These are phyloP conservation scores for Apodemus speciosus DNA, from an alignment of 2,113 vertebrate species.

Conservation along the genomic window DNA sequence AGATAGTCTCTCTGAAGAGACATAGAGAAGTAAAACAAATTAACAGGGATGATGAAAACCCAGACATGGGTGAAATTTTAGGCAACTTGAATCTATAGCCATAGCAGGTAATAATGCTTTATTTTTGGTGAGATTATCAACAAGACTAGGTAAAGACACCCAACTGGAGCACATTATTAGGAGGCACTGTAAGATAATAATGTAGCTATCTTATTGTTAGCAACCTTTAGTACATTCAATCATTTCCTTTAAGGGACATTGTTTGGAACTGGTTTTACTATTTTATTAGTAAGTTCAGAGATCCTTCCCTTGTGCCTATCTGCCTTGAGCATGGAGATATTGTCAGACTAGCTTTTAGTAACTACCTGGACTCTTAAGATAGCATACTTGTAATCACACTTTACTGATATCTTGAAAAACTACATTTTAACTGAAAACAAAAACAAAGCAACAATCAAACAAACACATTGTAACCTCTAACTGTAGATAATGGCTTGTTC, in stretches of 20 bases:
- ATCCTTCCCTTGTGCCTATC: background rate
- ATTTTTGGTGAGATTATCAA: background rate
- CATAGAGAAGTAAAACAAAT: background rate
- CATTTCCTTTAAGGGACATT: background rate
- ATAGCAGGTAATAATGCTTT: background rate
- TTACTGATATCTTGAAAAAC: background rate
- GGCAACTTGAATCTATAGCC: too few species aligned
- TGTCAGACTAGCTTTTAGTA: background rate
- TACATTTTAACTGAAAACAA: background rate
- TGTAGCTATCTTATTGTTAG: background rate
- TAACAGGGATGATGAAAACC: background rate
- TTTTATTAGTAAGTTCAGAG: background rate
- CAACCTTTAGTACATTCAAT: background rate
- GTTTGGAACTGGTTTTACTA: background rate
- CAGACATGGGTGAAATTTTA: background rate
- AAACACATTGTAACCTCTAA: background rate
- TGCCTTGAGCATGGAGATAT: background rate
- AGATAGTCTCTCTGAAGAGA: background rate
- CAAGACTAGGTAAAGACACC: background rate
- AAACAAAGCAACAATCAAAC: too few species aligned
- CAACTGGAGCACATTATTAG: background rate
- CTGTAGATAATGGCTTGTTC: fast-evolving
- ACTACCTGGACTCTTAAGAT: background rate
- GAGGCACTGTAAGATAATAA: background rate
- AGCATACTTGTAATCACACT: background rate